Percentiles rank a stretch among this genome's conserved stretches.
phyloP scores from a whole-genome alignment of 1,140 invertebrate species.

The Formica exsecta region DNA sequence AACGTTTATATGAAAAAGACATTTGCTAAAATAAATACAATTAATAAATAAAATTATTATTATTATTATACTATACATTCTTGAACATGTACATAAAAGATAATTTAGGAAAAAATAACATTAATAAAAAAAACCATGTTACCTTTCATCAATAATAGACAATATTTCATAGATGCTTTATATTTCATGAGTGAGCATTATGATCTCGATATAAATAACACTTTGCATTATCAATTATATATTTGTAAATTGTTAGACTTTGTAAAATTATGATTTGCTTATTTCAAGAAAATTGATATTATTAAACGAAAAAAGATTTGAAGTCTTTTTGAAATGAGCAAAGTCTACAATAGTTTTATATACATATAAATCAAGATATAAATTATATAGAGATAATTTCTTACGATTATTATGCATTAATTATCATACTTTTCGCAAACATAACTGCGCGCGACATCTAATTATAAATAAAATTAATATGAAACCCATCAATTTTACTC shows the following conservation, averaged over 20 bases:
- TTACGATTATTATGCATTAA: neutral
- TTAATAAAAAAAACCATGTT: neutral
- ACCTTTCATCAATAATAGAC: neutral
- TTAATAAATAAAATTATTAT: too few species aligned
- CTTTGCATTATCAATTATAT: neutral
- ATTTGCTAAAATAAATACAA: neutral
- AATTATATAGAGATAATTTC: neutral
- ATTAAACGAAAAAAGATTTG: neutral
- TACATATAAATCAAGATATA: neutral
- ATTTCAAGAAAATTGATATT: neutral
- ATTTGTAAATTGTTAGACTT: neutral
- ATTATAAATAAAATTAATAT: slow-evolving; percentile 3
- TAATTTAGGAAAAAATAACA: slow-evolving; percentile 4
- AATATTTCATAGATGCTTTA: slow-evolving; percentile 1
- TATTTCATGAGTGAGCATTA: neutral
- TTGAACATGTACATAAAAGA: neutral
- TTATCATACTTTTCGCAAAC: neutral
- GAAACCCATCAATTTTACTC: neutral
- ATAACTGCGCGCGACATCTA: neutral
- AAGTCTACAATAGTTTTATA: neutral
- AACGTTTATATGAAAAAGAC: too few species aligned
- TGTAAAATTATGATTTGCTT: slow-evolving; percentile 1
- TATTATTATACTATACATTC: neutral
- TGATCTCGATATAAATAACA: neutral
- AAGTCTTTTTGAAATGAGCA: neutral